Conservation (phyloP, 2,113 vertebrate species). For the Oenanthe melanoleuca region DNA sequence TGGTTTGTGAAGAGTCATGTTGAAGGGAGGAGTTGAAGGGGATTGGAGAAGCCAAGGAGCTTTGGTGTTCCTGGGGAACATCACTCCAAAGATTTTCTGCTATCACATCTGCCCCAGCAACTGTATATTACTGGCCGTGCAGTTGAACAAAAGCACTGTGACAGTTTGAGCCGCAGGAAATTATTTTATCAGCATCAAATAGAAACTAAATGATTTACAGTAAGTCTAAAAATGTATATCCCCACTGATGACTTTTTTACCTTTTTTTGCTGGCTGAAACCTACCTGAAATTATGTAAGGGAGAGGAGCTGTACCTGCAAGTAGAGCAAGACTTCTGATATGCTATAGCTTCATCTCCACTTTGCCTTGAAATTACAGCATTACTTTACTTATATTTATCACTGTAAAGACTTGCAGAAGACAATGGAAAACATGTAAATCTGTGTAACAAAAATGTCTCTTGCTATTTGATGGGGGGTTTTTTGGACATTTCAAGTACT, state of each 20-base stretch:
- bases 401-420: not conserved
- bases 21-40: not conserved
- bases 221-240: not conserved
- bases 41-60: not conserved
- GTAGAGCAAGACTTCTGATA: not conserved
- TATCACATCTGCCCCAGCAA: not conserved
- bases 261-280: not conserved
- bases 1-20: not conserved
- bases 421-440: not conserved
- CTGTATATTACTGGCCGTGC: accelerated
- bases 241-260: not conserved
- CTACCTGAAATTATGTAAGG: not conserved
- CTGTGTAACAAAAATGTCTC: not conserved
- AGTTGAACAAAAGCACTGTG: not conserved
- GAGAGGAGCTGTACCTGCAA: not conserved
- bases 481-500: not conserved
- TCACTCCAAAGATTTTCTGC: not conserved
- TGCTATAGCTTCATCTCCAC: not conserved
- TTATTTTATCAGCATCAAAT: not conserved
- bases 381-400: not conserved
- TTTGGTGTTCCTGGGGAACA: not conserved
- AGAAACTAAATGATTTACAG: not conserved
- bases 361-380: not conserved
- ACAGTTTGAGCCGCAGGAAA: not conserved
- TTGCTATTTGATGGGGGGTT: accelerated